Evolutionary conservation across 2,888 invertebrate species (phyloP).

Genomic region (Lathronympha strigana): DNA sequence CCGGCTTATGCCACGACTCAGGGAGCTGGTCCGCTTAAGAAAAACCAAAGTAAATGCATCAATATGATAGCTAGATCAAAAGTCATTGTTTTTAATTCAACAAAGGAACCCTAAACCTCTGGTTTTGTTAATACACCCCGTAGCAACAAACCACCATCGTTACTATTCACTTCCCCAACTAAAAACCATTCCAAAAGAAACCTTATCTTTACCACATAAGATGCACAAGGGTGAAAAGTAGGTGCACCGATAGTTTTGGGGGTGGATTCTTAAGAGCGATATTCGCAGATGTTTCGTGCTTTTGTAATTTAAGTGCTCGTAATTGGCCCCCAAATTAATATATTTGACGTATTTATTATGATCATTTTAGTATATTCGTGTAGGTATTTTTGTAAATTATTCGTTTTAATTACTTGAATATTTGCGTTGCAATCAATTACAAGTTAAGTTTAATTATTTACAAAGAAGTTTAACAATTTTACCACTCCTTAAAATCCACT

Average conservation of each 20-base stretch:
- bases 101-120: slow-evolving; percentile 36
- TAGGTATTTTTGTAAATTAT: too few species aligned
- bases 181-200: slow-evolving; percentile 37
- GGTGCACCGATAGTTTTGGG: slow-evolving; percentile 43
- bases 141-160: slow-evolving; percentile 55
- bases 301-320: slow-evolving; percentile 35
- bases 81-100: not conserved
- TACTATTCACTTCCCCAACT: slow-evolving; percentile 26
- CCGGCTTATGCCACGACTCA: too few species aligned
- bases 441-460: too few species aligned
- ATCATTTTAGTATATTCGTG: too few species aligned
- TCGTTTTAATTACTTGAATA: too few species aligned
- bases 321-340: slow-evolving; percentile 35
- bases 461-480: too few species aligned
- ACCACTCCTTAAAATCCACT: too few species aligned
- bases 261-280: slow-evolving; percentile 49
- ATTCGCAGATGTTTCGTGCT: slow-evolving; percentile 40
- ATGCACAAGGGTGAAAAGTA: not conserved
- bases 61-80: not conserved
- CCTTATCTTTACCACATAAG: slow-evolving; percentile 44
- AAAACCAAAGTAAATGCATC: not conserved
- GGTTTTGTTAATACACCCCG: slow-evolving; percentile 61
- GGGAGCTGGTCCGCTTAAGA: too few species aligned
- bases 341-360: slow-evolving; percentile 35
- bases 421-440: too few species aligned